Percentiles rank a stretch among this genome's conserved stretches.
Evolutionary conservation across 2,888 invertebrate species (phyloP).

Genomic region (Coenonympha arcania): DNA sequence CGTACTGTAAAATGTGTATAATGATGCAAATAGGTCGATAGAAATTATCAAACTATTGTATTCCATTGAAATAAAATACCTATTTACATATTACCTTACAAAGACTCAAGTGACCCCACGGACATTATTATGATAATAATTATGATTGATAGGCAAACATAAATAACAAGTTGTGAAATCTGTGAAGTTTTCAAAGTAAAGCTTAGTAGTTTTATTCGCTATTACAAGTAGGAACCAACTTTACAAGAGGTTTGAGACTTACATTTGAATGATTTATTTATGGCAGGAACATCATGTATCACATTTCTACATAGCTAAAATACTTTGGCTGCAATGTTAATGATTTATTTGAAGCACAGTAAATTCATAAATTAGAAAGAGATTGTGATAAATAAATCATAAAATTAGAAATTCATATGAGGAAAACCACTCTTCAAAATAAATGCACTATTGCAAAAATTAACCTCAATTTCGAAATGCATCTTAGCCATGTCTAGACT

Average conservation of each 20-base stretch:
- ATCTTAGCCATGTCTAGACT: background rate
- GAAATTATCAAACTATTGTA: background rate
- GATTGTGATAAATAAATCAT: background rate
- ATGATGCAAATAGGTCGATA: conserved; percentile 1
- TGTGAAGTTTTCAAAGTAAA: background rate
- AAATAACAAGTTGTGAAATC: no score
- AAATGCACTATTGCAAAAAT: conserved; percentile 5
- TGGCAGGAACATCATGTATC: no score
- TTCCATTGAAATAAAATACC: background rate
- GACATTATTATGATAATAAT: no score
- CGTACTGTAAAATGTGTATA: conserved; percentile 1
- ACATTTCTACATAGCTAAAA: background rate
- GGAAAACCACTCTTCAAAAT: background rate
- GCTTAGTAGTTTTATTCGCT: background rate
- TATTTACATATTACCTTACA: background rate
- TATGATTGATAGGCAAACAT: no score
- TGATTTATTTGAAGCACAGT: background rate
- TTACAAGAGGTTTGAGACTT: background rate
- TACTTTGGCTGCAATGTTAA: background rate
- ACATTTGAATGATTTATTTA: background rate
- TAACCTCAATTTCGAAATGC: conserved; percentile 5
- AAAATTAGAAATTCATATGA: background rate
- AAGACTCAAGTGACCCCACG: background rate
- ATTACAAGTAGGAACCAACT: background rate
- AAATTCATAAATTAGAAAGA: background rate